Base-by-base conservation (phyloP, 1,140 invertebrate species). In the Dolichoris vasculosae region DNA sequence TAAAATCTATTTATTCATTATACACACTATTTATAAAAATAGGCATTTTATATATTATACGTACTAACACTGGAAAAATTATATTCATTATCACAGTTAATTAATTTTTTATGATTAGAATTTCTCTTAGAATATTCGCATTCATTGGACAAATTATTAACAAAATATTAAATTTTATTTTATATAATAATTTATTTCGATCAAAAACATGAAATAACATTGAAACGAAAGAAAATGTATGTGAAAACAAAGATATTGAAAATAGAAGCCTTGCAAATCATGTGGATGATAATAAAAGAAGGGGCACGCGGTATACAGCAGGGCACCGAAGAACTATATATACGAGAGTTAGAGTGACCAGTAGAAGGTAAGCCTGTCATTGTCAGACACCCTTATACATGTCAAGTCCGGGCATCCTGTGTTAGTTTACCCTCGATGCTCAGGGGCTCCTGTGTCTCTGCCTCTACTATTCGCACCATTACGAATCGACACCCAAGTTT, bases 331-430 rank as follows among this genome's bases (percentile, higher is more conserved):
- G 0, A 59, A 15, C 59, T 46, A 84, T 78, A 79, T 43, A 80
- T 40, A 80, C 40, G 64, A 85, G 38, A 43, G 9, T 11, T 40
- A 85, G 32, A 82, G 71, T 82, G 84, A 86, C 78, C 78, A 67
- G 77, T 80, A 59, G 20, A 30, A 40, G 55, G 63, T 59, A 20
- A 46, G 55, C 30, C 84, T 86, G 84, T 86, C 84, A 86, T 64
- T 51, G 80, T 32, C 80, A 82, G 85, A 75, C 71, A 75, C 79
- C 80, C 73, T 80, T 43, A 43, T 69, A 71, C 67, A 32, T 71
- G 75, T 84, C 83, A 84, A 67, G 48, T 35, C 71, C 76, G 69
- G 71, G 38, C 32, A 20, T 84, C 59, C 40, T 26, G 51, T 17
- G 69, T 63, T 64, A n/a, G 38, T 13, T 26, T 8, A 46, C 81